Conservation (phyloP, 2,888 invertebrate genomes). For the Leucophora obtusa region DNA sequence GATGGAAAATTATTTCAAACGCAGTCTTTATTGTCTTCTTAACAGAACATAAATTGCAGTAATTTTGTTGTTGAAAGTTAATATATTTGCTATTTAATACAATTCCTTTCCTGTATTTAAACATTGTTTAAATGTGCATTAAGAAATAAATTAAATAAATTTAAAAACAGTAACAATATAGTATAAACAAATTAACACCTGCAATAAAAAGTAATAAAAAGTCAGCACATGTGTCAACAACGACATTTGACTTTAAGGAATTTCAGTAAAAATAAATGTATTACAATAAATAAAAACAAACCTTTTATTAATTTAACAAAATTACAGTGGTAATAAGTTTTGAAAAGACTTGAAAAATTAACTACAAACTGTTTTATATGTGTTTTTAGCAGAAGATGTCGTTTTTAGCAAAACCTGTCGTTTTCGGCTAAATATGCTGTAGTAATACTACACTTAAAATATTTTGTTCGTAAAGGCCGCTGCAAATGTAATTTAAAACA, state of each 20-base stretch:
- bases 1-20: too few species aligned
- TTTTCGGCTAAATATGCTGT: too few species aligned
- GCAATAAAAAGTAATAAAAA: conserved; percentile 42
- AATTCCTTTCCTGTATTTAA: conserved; percentile 12
- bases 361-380: neutral
- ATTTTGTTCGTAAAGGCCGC: too few species aligned
- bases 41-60: neutral
- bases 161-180: neutral
- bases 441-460: too few species aligned
- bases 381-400: too few species aligned
- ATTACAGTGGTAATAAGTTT: conserved; percentile 1
- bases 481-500: too few species aligned
- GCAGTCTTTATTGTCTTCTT: too few species aligned
- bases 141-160: conserved; percentile 30
- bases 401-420: too few species aligned
- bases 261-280: neutral
- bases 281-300: neutral
- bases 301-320: conserved; percentile 1
- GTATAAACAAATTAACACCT: conserved; percentile 48
- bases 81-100: conserved; percentile 19
- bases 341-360: neutral
- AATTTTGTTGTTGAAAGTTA: neutral
- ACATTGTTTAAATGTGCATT: conserved; percentile 11
- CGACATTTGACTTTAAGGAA: conserved; percentile 47
- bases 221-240: conserved; percentile 40